phyloP scores from a whole-genome alignment of 92 coral and sea anemone genomes.

The Zoanthus sociatus region DNA sequence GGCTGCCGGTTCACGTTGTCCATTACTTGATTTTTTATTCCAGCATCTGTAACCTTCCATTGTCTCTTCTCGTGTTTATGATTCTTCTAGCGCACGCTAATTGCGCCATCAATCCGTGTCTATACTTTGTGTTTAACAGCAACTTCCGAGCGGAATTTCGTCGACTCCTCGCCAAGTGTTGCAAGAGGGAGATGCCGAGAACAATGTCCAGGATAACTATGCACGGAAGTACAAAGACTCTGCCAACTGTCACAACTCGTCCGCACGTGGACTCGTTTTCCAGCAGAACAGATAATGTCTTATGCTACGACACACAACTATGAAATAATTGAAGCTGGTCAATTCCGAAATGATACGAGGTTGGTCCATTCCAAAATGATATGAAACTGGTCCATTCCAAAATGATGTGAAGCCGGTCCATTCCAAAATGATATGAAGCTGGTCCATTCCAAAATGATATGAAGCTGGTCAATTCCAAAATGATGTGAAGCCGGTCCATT shows the following conservation, averaged over 20 bases:
- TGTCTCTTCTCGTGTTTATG: conserved; percentile 8
- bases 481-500: too few species aligned
- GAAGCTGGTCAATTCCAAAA: too few species aligned
- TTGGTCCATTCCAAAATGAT: too few species aligned
- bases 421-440: too few species aligned
- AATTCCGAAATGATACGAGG: too few species aligned
- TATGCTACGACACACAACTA: conserved; percentile 9
- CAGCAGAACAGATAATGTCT: not conserved
- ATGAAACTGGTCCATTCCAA: too few species aligned
- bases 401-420: too few species aligned
- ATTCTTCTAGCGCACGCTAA: conserved; percentile 30
- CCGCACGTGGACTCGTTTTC: conserved; percentile 9
- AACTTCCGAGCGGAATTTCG: conserved; percentile 27
- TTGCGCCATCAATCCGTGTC: conserved; percentile 43
- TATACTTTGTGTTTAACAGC: conserved; percentile 36
- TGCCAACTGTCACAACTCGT: conserved; percentile 12
- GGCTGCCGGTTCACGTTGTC: conserved; percentile 38
- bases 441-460: too few species aligned
- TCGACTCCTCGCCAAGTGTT: conserved; percentile 24
- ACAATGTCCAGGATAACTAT: conserved; percentile 21
- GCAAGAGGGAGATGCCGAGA: conserved; percentile 8
- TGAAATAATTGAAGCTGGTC: not conserved
- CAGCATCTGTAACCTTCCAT: not conserved
- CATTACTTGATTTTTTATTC: not conserved
- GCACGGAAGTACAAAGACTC: conserved; percentile 15